Evolutionary conservation across 2,797 vertebrate genomes (phyloP), one percentile per base, ranked within the genome.

Genomic region (Tolypeutes matacus): DNA sequence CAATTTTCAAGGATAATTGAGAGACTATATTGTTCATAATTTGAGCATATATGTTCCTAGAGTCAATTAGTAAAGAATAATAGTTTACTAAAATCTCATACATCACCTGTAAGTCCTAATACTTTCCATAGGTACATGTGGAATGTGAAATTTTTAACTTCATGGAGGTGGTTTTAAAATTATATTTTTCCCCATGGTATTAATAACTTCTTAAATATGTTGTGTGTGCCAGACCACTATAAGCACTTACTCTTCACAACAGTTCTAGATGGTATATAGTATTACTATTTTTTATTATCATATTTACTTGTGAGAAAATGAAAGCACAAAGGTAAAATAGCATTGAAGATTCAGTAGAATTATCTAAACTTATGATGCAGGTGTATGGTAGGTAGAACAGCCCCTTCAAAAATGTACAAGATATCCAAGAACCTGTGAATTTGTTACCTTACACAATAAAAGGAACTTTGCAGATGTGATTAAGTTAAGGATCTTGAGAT

Each of bases 1-100:
- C 89, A 27, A 89, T 60, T 85, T 93, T 93, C 51, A 92, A 85
- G 65, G 21, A 34, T 73, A 91, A 96, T 93, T 86, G 46, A 95
- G 93, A 93, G 51, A 83, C 1, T 34, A 17, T 73, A 64, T 34
- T 76, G 7, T 89, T 95, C 36, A 51, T 84, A 91, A 85, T 89
- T 39, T 76, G 29, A 94, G 27, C 14, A 39, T 53, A 60, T 76
- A 46, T 67, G 25, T 53, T 91, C 49, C 23, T 62, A 76, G 27
- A 83, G 62, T 93, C 9, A 95, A 51, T 91, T 94, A 95, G 42
- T 46, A 76, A 86, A 56, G 7, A 62, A 77, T 58, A 80, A 53
- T 46, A 51, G 89, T 53, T 67, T 86, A 69, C 67, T 92, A 93
- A 95, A 89, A 80, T 56, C 39, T 70, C 51, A 72, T 88, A 34